Evolutionary conservation across 2,113 vertebrate genomes (phyloP).

Genomic region (Ailuropoda melanoleuca): DNA sequence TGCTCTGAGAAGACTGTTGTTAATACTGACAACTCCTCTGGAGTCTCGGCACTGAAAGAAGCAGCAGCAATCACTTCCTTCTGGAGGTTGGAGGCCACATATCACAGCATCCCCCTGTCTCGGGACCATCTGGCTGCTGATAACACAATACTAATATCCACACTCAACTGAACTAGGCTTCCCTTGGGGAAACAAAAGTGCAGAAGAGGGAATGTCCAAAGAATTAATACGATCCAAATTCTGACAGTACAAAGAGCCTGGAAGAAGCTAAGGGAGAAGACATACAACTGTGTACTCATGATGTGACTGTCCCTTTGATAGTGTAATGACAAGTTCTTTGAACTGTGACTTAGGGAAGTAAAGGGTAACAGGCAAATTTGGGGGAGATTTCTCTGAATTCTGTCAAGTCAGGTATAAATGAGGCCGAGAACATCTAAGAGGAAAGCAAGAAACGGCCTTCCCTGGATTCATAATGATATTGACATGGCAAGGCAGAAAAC

Average conservation of each 20-base stretch:
- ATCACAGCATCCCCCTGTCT: background rate
- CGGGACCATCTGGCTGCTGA: background rate
- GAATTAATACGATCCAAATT: background rate
- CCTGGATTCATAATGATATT: too few species aligned
- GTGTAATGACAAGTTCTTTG: rapidly evolving
- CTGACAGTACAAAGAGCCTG: background rate
- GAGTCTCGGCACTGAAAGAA: background rate
- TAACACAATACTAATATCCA: background rate
- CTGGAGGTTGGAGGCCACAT: background rate
- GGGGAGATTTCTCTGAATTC: background rate
- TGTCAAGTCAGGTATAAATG: background rate
- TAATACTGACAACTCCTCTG: background rate
- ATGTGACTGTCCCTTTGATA: background rate
- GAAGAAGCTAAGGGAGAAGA: background rate
- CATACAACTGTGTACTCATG: rapidly evolving
- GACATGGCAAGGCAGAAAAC: background rate
- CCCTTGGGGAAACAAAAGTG: background rate
- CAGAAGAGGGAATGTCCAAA: background rate
- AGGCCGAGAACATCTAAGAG: background rate
- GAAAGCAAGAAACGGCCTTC: background rate
- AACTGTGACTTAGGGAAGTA: background rate
- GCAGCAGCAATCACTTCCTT: background rate
- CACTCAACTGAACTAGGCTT: background rate
- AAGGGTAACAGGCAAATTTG: background rate
- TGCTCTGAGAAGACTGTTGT: background rate